phyloP scores from a whole-genome alignment of 2,888 invertebrate species.

The Eilema depressum region DNA sequence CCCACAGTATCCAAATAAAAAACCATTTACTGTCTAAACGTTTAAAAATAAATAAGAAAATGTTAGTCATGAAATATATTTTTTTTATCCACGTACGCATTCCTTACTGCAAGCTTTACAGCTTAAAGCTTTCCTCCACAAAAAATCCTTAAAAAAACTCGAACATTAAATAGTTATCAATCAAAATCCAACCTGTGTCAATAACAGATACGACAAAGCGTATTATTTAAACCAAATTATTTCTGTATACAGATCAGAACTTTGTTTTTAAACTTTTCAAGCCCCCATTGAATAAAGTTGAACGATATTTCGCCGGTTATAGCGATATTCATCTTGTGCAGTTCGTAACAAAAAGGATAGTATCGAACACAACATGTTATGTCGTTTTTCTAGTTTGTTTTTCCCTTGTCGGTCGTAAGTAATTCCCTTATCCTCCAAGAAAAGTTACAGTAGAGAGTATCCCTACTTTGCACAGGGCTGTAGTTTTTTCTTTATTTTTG shows the following conservation, averaged over 20 bases:
- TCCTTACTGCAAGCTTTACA: no score
- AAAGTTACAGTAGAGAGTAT: constrained; percentile 73
- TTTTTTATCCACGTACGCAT: no score
- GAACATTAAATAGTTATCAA: background rate
- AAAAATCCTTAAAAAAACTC: no score
- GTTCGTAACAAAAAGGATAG: constrained; percentile 57
- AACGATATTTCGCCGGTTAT: constrained; percentile 25
- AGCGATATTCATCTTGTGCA: constrained; percentile 29
- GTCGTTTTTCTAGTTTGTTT: constrained; percentile 77
- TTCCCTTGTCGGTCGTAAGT: constrained; percentile 77
- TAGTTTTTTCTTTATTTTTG: constrained; percentile 70
- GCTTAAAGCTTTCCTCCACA: background rate
- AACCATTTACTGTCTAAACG: no score
- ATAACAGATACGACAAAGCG: background rate
- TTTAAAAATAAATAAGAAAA: no score
- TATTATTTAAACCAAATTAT: background rate
- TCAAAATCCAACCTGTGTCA: background rate
- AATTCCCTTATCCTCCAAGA: constrained; percentile 75
- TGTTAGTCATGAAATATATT: no score
- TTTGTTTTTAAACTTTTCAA: constrained; percentile 15
- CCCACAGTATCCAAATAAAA: no score
- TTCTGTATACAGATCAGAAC: background rate
- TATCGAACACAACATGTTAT: constrained; percentile 70
- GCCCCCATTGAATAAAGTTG: constrained; percentile 21
- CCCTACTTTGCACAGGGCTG: constrained; percentile 70